phyloP scores from a whole-genome alignment of 1,140 invertebrate genomes.

The Cherax quadricarinatus region DNA sequence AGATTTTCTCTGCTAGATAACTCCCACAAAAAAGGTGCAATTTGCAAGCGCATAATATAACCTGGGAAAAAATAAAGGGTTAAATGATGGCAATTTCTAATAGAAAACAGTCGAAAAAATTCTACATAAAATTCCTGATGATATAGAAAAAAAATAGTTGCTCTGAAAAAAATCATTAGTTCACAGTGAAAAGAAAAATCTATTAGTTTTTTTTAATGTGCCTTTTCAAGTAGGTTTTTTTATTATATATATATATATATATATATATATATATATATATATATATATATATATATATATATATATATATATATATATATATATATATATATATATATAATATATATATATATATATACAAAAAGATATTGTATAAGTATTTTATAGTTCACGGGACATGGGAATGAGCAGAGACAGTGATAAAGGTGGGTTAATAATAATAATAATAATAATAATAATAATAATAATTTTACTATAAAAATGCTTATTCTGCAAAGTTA shows the following conservation, averaged over 20 bases:
- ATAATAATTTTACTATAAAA: too few relatives aligned
- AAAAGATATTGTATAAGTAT: not conserved
- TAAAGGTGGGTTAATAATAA: too few relatives aligned
- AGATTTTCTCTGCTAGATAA: not conserved
- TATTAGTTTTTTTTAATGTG: not conserved
- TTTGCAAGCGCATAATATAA: not conserved
- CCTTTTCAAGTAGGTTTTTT: not conserved
- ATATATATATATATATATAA: too few relatives aligned
- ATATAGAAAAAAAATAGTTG: not conserved
- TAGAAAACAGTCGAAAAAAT: not conserved
- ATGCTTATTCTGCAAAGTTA: too few relatives aligned
- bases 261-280: too few relatives aligned
- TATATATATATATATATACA: too few relatives aligned
- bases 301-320: too few relatives aligned
- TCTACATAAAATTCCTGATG: not conserved
- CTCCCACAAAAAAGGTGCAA: not conserved
- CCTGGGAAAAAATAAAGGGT: not conserved
- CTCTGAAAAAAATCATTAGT: constrained; percentile 5
- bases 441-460: not conserved
- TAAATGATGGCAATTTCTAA: not conserved
- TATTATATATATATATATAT: too few relatives aligned
- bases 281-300: too few relatives aligned
- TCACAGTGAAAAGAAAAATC: not conserved
- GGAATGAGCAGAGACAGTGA: not conserved
- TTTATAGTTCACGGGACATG: not conserved